phyloP scores from a whole-genome alignment of 2,888 invertebrate genomes.

The Allacma fusca region DNA sequence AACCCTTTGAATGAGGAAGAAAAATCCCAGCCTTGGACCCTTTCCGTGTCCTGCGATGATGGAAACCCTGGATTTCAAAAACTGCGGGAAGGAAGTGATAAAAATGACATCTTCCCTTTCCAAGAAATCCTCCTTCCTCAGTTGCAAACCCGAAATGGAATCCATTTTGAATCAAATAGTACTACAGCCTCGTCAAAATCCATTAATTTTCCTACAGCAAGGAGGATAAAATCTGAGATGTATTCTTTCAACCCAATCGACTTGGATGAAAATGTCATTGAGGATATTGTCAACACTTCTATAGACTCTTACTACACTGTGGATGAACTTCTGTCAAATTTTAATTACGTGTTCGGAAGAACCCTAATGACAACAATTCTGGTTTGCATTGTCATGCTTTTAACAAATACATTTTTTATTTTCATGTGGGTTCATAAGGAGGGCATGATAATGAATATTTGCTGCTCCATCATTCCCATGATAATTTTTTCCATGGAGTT shows the following conservation, averaged over 20 bases:
- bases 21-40: not conserved
- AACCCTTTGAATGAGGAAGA: not conserved
- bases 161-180: too few species aligned
- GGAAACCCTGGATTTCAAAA: too few species aligned
- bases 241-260: too few species aligned
- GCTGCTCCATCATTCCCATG: not conserved
- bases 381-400: not conserved
- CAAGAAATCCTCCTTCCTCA: too few species aligned
- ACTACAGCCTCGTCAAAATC: too few species aligned
- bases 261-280: not conserved
- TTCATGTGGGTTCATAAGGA: conserved; percentile 6
- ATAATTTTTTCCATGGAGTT: not conserved
- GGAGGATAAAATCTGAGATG: too few species aligned
- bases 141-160: too few species aligned
- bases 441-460: not conserved
- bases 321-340: not conserved
- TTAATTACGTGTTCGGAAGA: not conserved
- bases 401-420: not conserved
- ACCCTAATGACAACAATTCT: not conserved
- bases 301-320: conserved; percentile 2
- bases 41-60: not conserved
- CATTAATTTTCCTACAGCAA: too few species aligned
- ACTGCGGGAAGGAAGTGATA: too few species aligned
- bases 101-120: too few species aligned
- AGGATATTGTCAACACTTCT: not conserved